Evolutionary conservation across 2,113 vertebrate species (phyloP).

Genomic region (Paramisgurnus dabryanus): DNA sequence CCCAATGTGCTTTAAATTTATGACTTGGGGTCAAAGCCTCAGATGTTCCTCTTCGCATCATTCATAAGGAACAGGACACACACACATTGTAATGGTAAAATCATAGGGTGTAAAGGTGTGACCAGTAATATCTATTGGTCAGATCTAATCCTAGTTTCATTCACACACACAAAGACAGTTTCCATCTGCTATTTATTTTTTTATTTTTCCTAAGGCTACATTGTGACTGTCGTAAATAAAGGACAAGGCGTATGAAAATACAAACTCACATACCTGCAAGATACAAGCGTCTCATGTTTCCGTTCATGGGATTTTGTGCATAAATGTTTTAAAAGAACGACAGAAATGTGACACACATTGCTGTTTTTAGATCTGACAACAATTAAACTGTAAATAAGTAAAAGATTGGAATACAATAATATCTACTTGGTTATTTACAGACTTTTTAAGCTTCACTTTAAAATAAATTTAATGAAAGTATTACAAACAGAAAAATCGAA

Average conservation of each 20-base stretch:
- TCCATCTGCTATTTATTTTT: slow-evolving; percentile 10
- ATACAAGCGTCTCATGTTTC: slow-evolving; percentile 45
- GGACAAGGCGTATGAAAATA: slow-evolving; percentile 11
- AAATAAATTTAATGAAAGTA: too few relatives aligned
- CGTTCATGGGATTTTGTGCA: background rate
- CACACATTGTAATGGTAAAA: slow-evolving; percentile 23
- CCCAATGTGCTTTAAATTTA: slow-evolving; percentile 3
- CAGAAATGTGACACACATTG: slow-evolving; percentile 11
- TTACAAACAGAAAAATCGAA: too few relatives aligned
- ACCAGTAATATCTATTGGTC: slow-evolving; percentile 1
- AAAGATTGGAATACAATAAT: too few relatives aligned
- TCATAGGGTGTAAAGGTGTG: slow-evolving; percentile 20
- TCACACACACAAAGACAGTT: slow-evolving; percentile 35
- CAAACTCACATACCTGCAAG: slow-evolving; percentile 30
- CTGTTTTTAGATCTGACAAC: background rate
- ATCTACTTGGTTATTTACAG: too few relatives aligned
- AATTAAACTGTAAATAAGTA: background rate
- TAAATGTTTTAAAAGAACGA: slow-evolving; percentile 28
- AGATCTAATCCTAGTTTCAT: slow-evolving; percentile 29
- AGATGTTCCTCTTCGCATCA: slow-evolving; percentile 9
- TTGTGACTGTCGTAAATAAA: slow-evolving; percentile 19
- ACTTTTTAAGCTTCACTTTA: too few relatives aligned
- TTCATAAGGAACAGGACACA: slow-evolving; percentile 16
- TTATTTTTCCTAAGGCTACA: slow-evolving; percentile 10
- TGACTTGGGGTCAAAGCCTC: slow-evolving; percentile 6